phyloP scores from a whole-genome alignment of 2,888 invertebrate genomes.

The Argyresthia goedartella region DNA sequence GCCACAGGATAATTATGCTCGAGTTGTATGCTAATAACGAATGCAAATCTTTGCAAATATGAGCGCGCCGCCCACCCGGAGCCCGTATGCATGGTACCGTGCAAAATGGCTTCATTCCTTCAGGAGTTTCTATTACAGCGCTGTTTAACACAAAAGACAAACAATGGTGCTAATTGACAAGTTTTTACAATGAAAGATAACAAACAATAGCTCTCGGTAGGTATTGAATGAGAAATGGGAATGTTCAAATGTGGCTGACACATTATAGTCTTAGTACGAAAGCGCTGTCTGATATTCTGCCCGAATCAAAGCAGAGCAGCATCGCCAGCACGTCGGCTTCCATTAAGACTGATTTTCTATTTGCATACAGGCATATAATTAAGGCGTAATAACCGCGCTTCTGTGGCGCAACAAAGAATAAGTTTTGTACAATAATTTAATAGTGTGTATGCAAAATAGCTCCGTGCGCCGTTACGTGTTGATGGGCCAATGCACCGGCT shows the following conservation, averaged over 20 bases:
- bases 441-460: slow-evolving; percentile 70
- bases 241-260: too few species aligned
- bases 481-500: slow-evolving; percentile 60
- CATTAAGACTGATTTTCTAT: slow-evolving; percentile 57
- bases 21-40: slow-evolving; percentile 18
- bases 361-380: slow-evolving; percentile 66
- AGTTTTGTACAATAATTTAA: slow-evolving; percentile 70
- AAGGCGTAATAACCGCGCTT: slow-evolving; percentile 60
- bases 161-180: too few species aligned
- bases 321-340: slow-evolving; percentile 47
- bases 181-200: too few species aligned
- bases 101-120: slow-evolving; percentile 53
- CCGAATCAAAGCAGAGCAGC: slow-evolving; percentile 5
- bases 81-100: slow-evolving; percentile 25
- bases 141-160: background rate
- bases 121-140: slow-evolving; percentile 4
- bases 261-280: too few species aligned
- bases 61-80: slow-evolving; percentile 21
- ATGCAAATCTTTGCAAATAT: slow-evolving; percentile 41
- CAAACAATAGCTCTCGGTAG: too few species aligned
- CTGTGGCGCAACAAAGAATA: slow-evolving; percentile 67
- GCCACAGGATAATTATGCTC: slow-evolving; percentile 48
- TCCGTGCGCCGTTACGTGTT: slow-evolving; percentile 57
- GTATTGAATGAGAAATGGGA: too few species aligned
- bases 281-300: slow-evolving; percentile 1